Conservation (phyloP, 2,888 invertebrate genomes). For the Arge pagana region DNA sequence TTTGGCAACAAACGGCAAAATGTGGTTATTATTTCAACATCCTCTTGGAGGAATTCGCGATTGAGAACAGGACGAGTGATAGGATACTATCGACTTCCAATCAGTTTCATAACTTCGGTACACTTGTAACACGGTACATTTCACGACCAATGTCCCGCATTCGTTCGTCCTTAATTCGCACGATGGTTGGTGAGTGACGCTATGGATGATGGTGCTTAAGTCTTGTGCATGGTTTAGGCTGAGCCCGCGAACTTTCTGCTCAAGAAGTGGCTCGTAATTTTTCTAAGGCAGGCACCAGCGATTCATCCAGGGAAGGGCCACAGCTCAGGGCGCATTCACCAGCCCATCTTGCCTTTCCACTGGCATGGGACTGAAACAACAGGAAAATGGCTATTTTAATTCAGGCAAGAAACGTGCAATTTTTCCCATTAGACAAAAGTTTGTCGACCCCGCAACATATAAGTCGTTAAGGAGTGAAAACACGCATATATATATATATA, state of each 20-base stretch:
- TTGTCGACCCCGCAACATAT: slow-evolving; percentile 23
- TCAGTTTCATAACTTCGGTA: no score
- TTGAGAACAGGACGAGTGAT: no score
- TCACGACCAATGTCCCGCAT: slow-evolving; percentile 27
- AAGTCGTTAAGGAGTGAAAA: not conserved
- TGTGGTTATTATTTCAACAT: no score
- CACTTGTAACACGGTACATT: no score
- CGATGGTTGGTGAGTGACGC: slow-evolving; percentile 37
- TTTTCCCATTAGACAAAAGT: no score
- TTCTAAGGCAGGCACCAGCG: slow-evolving; percentile 52
- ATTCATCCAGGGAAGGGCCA: slow-evolving; percentile 57
- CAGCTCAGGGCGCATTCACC: slow-evolving; percentile 65
- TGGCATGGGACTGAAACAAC: slow-evolving; percentile 73
- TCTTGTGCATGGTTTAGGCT: slow-evolving; percentile 35
- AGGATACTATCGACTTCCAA: no score
- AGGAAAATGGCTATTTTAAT: no score
- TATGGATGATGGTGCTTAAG: slow-evolving; percentile 33
- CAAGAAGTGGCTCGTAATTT: slow-evolving; percentile 56
- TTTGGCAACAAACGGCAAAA: no score
- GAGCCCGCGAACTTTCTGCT: slow-evolving; percentile 35
- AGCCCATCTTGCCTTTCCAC: slow-evolving; percentile 73
- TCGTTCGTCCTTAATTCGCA: slow-evolving; percentile 39
- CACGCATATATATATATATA: no score
- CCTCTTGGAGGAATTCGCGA: no score
- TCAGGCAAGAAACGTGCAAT: no score